These are phyloP conservation scores for Sycobia sp. DNA, from an alignment of 1,140 invertebrate genomes.

Conservation along the genomic window DNA sequence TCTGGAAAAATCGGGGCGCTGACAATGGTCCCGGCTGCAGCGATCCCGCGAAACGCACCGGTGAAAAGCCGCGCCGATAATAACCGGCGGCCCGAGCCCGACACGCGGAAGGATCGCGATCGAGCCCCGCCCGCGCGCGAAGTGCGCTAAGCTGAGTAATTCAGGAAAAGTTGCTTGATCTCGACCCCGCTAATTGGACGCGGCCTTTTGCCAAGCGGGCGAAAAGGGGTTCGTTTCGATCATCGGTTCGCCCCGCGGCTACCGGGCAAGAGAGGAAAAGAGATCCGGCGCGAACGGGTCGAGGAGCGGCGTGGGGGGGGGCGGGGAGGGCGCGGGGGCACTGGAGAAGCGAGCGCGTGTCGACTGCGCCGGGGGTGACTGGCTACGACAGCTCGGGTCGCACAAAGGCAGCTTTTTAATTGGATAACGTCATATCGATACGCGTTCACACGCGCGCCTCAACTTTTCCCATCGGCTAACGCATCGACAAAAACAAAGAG, in stretches of 20 bases:
- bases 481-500: constrained; percentile 19
- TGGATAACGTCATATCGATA: constrained; percentile 58
- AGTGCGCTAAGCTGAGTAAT: constrained; percentile 44
- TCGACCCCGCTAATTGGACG: constrained; percentile 51
- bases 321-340: too few relatives aligned
- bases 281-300: background rate
- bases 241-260: constrained; percentile 43
- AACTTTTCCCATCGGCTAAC: constrained; percentile 45
- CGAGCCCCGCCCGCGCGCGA: constrained; percentile 1
- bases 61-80: too few relatives aligned
- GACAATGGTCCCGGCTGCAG: too few relatives aligned
- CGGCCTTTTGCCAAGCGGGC: constrained; percentile 51
- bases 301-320: too few relatives aligned
- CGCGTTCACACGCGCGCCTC: constrained; percentile 51
- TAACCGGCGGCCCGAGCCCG: too few relatives aligned
- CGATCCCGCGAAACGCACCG: too few relatives aligned
- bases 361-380: constrained; percentile 36
- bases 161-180: constrained; percentile 47
- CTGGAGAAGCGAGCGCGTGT: too few relatives aligned
- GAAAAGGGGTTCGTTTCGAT: constrained; percentile 52
- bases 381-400: constrained; percentile 51
- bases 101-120: background rate
- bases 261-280: constrained; percentile 35
- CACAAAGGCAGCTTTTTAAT: constrained; percentile 59
- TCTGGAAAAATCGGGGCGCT: too few relatives aligned